Percentiles rank a stretch among this genome's conserved stretches.
These are phyloP conservation scores for Virgularia gustaviana DNA, from an alignment of 92 coral and sea anemone species.

Conservation along the genomic window DNA sequence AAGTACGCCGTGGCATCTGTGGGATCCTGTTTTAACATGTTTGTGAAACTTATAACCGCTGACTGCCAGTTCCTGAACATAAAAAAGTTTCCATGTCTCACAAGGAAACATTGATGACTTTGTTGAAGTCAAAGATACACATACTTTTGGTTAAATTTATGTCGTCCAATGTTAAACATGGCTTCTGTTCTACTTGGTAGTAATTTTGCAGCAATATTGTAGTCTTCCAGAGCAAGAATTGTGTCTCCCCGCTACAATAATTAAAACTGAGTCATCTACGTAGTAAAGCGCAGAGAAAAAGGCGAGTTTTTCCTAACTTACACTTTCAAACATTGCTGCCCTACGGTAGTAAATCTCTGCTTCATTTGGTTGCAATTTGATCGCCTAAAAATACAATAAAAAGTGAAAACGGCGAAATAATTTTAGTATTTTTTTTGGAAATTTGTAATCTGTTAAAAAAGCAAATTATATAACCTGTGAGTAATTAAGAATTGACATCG, in stretches of 20 bases:
- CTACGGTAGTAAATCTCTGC: conserved; percentile 92
- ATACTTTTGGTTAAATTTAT: conserved; percentile 77
- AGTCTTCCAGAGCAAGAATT: conserved; percentile 89
- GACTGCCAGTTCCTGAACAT: conserved; percentile 73
- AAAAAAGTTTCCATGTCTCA: background rate
- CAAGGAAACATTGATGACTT: too few relatives aligned
- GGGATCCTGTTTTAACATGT: conserved; percentile 76
- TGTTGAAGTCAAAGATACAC: too few relatives aligned
- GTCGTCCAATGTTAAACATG: conserved; percentile 77
- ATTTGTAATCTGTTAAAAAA: background rate
- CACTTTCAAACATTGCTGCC: conserved; percentile 90
- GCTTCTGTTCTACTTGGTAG: conserved; percentile 93
- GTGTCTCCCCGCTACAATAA: conserved; percentile 78
- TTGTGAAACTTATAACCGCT: conserved; percentile 69
- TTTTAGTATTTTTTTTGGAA: background rate
- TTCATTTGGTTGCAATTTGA: conserved; percentile 85
- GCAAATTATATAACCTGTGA: conserved; percentile 61
- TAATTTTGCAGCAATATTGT: conserved; percentile 71
- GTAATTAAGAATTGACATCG: conserved; percentile 96
- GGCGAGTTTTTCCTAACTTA: background rate
- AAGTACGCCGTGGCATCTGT: conserved; percentile 73
- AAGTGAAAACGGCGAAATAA: background rate
- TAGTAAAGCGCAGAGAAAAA: background rate
- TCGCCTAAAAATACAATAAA: conserved; percentile 59
- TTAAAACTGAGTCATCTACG: background rate